Percentiles rank a stretch among this genome's conserved stretches.
phyloP scores from a whole-genome alignment of 2,797 vertebrate genomes.

The Cheirogaleus major region DNA sequence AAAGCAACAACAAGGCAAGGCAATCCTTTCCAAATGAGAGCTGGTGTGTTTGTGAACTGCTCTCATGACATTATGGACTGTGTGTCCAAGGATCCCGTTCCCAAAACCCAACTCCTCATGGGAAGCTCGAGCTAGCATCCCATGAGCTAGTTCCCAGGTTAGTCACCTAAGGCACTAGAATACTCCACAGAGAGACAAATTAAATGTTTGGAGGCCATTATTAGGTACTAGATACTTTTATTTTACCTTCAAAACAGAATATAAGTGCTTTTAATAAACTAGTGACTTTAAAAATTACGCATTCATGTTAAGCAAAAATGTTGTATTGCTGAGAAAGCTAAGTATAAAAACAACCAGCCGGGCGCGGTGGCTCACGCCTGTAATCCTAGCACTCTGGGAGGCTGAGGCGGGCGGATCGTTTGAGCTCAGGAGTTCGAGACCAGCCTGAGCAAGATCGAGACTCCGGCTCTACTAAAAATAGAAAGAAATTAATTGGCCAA shows the following conservation, averaged over 20 bases:
- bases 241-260: neutral
- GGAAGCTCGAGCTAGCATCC: neutral
- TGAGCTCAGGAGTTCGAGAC: too few relatives aligned
- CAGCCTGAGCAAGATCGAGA: too few relatives aligned
- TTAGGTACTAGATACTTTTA: neutral
- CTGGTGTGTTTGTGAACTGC: neutral
- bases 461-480: too few relatives aligned
- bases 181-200: neutral
- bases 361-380: too few relatives aligned
- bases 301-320: neutral
- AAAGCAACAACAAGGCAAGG: neutral
- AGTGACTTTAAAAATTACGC: neutral
- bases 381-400: too few relatives aligned
- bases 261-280: neutral
- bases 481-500: too few relatives aligned
- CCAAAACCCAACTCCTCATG: neutral
- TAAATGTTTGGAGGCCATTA: neutral
- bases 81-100: too few relatives aligned
- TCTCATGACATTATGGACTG: neutral
- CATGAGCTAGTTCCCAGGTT: neutral
- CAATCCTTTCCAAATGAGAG: neutral
- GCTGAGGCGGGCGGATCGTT: too few relatives aligned
- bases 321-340: neutral
- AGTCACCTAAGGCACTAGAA: neutral
- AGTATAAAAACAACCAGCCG: neutral